Base-by-base conservation (phyloP, 2,113 vertebrate genomes). In the Picathartes gymnocephalus region DNA sequence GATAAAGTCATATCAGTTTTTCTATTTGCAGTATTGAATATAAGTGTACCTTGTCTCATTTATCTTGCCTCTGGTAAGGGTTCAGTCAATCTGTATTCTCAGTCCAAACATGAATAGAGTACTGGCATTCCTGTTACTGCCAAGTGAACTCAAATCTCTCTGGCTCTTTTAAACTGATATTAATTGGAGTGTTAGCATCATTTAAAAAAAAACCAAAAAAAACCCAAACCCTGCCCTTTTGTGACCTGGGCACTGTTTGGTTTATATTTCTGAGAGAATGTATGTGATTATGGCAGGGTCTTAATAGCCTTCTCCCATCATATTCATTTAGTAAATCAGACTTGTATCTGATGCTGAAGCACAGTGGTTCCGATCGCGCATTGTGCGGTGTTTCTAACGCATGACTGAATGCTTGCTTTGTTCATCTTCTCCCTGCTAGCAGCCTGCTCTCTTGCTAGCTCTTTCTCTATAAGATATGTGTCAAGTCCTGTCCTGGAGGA, bases 391-490 rank as follows among this genome's bases (percentile, higher is more conserved):
- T 86, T 96, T 88, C 94, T 92, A 93, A 86, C 3, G 48, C 94
- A 83, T 96, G 91, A 69, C 93, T 92, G 80, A 92, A 89, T 58
- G 88, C 81, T 68, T 95, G 70, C 76, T 95, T 90, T 94, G 81
- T 79, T 71, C 60, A 80, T 74, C 47, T 81, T 79, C 60, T 39
- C 42, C n/a, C 73, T 88, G 79, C 71, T 92, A 91, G 81, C 85
- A 92, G 62, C 62, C 45, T 88, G 60, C 70, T 97, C 88, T 89
- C 88, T 66, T 47, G 71, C 92, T 97, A 97, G 96, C 96, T 81
- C 85, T 92, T 97, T 97, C 92, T 91, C 95, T 76, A n/a, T 39
- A 57, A 74, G 68, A 22, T 76, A 84, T 77, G 73, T 76, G 92
- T 96, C 91, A 86, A 92, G 69, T 79, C 79, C 88, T 88, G 35